These are phyloP conservation scores for Poeciliopsis retropinna DNA, from an alignment of 2,113 vertebrate genomes.

Conservation along the genomic window DNA sequence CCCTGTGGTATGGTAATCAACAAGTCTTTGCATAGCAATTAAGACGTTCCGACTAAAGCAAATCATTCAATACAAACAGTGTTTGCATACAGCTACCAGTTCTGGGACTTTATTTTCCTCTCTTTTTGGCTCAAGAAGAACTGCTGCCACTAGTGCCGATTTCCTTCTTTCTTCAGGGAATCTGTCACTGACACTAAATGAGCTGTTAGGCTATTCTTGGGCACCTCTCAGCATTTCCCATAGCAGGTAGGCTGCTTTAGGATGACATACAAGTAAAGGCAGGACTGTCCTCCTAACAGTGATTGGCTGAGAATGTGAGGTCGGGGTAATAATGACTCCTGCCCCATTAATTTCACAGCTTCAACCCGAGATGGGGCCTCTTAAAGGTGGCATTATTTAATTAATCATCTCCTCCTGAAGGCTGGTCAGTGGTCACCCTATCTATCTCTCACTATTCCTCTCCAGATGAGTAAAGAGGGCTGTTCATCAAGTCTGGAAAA, in stretches of 20 bases:
- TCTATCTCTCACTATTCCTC: conserved; percentile 57
- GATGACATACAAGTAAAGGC: conserved; percentile 7
- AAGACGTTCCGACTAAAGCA: too few species aligned
- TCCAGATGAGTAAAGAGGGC: conserved; percentile 56
- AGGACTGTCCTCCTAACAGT: conserved; percentile 34
- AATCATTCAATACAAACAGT: neutral
- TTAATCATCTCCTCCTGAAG: conserved; percentile 64
- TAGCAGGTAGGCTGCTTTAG: conserved; percentile 38
- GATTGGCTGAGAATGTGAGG: conserved; percentile 54
- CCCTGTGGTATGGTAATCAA: too few species aligned
- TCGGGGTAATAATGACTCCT: conserved; percentile 69
- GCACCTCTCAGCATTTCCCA: conserved; percentile 33
- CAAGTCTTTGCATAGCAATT: too few species aligned
- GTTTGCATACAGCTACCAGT: neutral
- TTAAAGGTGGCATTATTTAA: conserved; percentile 62
- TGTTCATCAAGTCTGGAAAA: conserved; percentile 58
- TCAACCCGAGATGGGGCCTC: conserved; percentile 53
- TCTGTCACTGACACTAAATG: conserved; percentile 30
- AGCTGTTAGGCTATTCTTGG: conserved; percentile 44
- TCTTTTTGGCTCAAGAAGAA: neutral
- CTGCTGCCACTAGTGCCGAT: conserved; percentile 20
- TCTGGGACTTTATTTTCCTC: neutral
- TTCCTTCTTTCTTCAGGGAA: conserved; percentile 39
- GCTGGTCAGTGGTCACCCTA: conserved; percentile 58
- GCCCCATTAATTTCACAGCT: conserved; percentile 66